phyloP scores from a whole-genome alignment of 1,140 invertebrate species.

The Solen grandis region DNA sequence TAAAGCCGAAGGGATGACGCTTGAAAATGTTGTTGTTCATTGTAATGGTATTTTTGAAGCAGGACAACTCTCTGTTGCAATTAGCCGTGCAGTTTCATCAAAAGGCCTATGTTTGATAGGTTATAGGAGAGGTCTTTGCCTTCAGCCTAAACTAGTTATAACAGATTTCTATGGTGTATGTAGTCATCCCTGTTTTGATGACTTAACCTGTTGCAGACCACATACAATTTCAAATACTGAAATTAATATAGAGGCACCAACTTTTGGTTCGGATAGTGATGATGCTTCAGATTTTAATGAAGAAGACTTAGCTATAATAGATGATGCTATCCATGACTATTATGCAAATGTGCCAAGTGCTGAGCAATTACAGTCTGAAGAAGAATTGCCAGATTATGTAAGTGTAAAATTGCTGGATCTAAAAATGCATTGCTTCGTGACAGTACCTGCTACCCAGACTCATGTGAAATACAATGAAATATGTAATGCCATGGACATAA shows the following conservation, averaged over 20 bases:
- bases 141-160: not conserved
- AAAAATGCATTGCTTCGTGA: not conserved
- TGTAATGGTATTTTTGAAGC: not conserved
- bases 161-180: not conserved
- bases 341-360: not conserved
- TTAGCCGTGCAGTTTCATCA: not conserved
- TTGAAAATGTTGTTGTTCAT: not conserved
- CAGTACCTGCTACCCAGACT: not conserved
- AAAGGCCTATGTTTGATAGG: not conserved
- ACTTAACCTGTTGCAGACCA: constrained; percentile 6
- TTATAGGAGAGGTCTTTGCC: constrained; percentile 9
- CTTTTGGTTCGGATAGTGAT: too few species aligned
- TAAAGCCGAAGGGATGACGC: constrained; percentile 17
- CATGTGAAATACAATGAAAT: not conserved
- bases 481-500: not conserved
- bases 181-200: not conserved
- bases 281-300: too few species aligned
- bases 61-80: constrained; percentile 4
- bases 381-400: not conserved
- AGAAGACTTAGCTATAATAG: too few species aligned
- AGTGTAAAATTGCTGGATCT: not conserved
- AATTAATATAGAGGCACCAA: not conserved
- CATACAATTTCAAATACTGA: not conserved
- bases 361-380: not conserved
- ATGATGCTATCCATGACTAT: too few species aligned